Percentiles rank a stretch among this genome's conserved stretches.
Conservation (phyloP, 2,888 invertebrate species). For the Uloborus plumipes region DNA sequence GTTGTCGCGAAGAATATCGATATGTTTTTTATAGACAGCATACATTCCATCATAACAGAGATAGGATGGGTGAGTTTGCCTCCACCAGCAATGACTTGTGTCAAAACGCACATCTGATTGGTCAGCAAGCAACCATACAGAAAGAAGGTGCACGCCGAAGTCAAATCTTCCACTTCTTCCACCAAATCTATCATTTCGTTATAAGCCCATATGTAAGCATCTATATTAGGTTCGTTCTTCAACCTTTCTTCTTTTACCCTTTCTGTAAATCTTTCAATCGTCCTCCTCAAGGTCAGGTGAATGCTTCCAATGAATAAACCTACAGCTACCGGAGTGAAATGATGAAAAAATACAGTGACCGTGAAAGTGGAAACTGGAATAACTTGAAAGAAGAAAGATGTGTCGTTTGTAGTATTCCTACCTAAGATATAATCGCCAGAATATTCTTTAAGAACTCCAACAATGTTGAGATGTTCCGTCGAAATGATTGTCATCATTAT, state of each 20-base stretch:
- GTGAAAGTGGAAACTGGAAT: conserved; percentile 1
- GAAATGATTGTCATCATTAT: conserved; percentile 18
- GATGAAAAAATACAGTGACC: conserved; percentile 37
- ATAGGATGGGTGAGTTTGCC: conserved; percentile 18
- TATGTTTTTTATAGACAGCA: conserved; percentile 40
- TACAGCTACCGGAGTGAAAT: conserved; percentile 19
- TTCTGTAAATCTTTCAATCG: conserved; percentile 16
- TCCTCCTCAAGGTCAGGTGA: conserved; percentile 27
- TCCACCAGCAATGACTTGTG: conserved; percentile 26
- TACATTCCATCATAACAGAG: conserved; percentile 23
- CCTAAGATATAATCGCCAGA: conserved; percentile 27
- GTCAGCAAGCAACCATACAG: conserved; percentile 41
- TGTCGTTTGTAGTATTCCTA: conserved; percentile 8
- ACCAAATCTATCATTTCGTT: conserved; percentile 30
- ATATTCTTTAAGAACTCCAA: conserved; percentile 13
- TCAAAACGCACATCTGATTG: conserved; percentile 54
- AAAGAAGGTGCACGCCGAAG: conserved; percentile 31
- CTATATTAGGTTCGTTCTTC: not conserved
- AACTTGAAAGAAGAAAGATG: conserved; percentile 3
- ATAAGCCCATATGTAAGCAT: conserved; percentile 12
- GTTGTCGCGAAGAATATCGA: conserved; percentile 28
- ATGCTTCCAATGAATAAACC: conserved; percentile 29
- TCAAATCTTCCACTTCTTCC: conserved; percentile 32
- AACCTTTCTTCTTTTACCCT: not conserved
- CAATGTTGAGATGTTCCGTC: conserved; percentile 23